These are phyloP conservation scores for Nesoenas mayeri DNA, from an alignment of 2,113 vertebrate genomes.

Conservation along the genomic window DNA sequence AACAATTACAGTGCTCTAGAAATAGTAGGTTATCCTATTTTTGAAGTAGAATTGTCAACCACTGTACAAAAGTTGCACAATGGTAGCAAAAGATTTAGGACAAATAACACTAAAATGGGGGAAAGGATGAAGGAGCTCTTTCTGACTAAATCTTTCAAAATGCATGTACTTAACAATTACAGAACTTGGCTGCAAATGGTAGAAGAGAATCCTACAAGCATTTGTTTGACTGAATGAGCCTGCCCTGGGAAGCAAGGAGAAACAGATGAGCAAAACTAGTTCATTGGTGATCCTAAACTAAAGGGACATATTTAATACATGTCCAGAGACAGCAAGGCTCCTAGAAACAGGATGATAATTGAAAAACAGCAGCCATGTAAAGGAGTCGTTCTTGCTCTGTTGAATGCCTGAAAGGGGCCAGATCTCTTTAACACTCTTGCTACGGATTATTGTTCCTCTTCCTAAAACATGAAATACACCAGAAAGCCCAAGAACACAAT, in stretches of 20 bases:
- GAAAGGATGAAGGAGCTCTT: background rate
- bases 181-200: background rate
- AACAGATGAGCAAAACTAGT: background rate
- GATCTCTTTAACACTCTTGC: background rate
- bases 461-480: background rate
- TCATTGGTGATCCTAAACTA: background rate
- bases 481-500: background rate
- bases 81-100: background rate
- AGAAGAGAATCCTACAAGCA: background rate
- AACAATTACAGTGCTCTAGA: background rate
- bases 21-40: background rate
- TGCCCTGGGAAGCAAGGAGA: background rate
- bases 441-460: background rate
- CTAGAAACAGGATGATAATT: background rate
- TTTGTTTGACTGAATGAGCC: background rate
- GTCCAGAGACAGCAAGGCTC: background rate
- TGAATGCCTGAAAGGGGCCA: background rate
- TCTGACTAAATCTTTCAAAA: background rate
- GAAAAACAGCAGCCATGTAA: background rate
- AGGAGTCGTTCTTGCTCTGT: background rate
- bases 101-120: background rate
- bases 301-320: background rate
- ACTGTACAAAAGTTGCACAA: background rate
- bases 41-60: background rate
- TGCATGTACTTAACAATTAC: background rate